Conservation (phyloP, 2,888 invertebrate genomes). For the Hermodice carunculata region DNA sequence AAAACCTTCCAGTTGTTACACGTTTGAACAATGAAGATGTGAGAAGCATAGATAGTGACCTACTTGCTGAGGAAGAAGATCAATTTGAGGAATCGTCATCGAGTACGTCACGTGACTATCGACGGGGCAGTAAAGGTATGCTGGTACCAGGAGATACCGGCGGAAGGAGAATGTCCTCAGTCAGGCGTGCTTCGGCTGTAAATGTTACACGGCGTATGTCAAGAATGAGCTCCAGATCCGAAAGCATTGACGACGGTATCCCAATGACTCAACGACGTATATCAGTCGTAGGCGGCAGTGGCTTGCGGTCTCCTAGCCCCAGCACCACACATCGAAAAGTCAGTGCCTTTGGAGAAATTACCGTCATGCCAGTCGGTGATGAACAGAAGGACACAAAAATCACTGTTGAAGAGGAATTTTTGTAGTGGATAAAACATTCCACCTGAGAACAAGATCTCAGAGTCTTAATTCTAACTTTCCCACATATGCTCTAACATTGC, state of each 20-base stretch:
- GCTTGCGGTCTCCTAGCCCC: conserved; percentile 1
- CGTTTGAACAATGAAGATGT: conserved; percentile 39
- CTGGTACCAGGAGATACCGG: conserved; percentile 11
- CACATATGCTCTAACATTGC: too few species aligned
- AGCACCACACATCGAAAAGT: conserved; percentile 32
- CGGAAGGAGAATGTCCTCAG: conserved; percentile 2
- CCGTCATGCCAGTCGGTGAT: conserved; percentile 42
- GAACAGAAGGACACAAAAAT: conserved; percentile 34
- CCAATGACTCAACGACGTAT: conserved; percentile 16
- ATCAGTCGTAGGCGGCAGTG: conserved; percentile 4
- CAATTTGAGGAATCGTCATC: too few species aligned
- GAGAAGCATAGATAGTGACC: conserved; percentile 33
- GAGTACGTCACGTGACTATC: too few species aligned
- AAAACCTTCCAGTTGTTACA: too few species aligned
- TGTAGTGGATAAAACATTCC: too few species aligned
- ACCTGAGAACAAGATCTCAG: too few species aligned
- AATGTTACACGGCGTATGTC: conserved; percentile 16
- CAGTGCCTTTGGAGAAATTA: conserved; percentile 42
- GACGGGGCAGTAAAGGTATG: conserved; percentile 3
- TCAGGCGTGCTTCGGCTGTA: conserved; percentile 17
- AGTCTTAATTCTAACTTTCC: too few species aligned
- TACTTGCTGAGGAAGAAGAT: conserved; percentile 37
- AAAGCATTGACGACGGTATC: too few species aligned
- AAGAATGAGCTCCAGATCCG: too few species aligned
- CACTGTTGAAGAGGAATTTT: conserved; percentile 35